Evolutionary conservation across 1,140 invertebrate species (phyloP).

Genomic region (Pseudoatta argentina): DNA sequence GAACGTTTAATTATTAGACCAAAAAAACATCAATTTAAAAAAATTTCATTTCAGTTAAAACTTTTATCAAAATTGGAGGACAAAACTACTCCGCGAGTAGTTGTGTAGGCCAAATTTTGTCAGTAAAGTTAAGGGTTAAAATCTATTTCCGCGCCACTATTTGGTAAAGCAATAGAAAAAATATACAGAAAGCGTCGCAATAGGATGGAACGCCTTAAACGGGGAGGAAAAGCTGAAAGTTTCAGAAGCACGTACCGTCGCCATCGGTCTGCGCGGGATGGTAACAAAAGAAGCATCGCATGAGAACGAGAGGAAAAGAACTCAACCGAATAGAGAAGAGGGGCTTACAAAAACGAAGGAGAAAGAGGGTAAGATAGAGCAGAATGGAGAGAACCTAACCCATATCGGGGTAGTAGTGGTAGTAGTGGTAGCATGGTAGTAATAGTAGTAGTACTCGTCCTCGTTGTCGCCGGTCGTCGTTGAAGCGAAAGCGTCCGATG

Average conservation of each 20-base stretch:
- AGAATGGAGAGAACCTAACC: slow-evolving; percentile 42
- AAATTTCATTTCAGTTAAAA: no score
- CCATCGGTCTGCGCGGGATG: slow-evolving; percentile 17
- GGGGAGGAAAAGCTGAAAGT: slow-evolving; percentile 54
- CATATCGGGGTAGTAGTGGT: background rate
- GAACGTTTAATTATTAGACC: no score
- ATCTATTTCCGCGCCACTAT: slow-evolving; percentile 22
- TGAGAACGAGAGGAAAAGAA: slow-evolving; percentile 15
- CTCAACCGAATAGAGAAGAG: background rate
- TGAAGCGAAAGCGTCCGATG: slow-evolving; percentile 68
- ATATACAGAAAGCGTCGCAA: slow-evolving; percentile 10
- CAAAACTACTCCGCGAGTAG: no score
- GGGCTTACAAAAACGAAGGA: background rate
- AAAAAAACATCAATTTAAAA: no score
- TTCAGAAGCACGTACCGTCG: slow-evolving; percentile 49
- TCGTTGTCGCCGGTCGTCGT: slow-evolving; percentile 63
- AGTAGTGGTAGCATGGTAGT: background rate
- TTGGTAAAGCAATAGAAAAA: slow-evolving; percentile 15
- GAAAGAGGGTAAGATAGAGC: background rate
- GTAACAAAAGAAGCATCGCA: slow-evolving; percentile 11
- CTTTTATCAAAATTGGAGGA: no score
- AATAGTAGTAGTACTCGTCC: slow-evolving; percentile 38
- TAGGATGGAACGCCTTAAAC: background rate
- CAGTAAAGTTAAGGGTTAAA: background rate
- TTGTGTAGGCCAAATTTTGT: no score